A percentile compares a stretch with the other conserved stretches of the same genome.
Evolutionary conservation across 2,888 invertebrate species (phyloP).

Genomic region (Ormia ochracea): DNA sequence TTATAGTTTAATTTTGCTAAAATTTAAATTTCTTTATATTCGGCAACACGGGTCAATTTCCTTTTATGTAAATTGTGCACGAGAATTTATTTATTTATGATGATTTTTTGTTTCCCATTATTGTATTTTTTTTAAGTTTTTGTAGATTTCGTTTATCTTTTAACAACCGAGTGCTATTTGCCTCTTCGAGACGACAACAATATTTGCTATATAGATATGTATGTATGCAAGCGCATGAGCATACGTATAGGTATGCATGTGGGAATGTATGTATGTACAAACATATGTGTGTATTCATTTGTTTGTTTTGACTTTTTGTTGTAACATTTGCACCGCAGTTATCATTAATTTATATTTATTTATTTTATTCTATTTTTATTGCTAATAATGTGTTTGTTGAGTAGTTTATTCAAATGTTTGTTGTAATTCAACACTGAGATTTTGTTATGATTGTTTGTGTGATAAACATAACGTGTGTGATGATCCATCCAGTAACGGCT

Average conservation of each 20-base stretch:
- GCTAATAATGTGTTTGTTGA: constrained; percentile 5
- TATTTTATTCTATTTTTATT: constrained; percentile 38
- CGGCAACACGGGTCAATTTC: constrained; percentile 18
- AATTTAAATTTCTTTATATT: neutral
- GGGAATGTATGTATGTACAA: too few relatives aligned
- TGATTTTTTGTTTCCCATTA: constrained; percentile 7
- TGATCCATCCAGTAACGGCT: neutral
- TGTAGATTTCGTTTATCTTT: neutral
- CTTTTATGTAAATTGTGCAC: constrained; percentile 24
- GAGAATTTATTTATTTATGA: neutral
- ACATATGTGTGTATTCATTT: neutral
- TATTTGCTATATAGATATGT: too few relatives aligned
- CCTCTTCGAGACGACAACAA: too few relatives aligned
- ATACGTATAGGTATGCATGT: too few relatives aligned
- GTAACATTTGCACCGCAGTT: constrained; percentile 43
- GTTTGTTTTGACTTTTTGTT: constrained; percentile 34
- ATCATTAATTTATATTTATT: constrained; percentile 53
- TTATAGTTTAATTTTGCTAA: too few relatives aligned
- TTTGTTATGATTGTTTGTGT: constrained; percentile 54
- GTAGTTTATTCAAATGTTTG: neutral
- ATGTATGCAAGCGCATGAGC: too few relatives aligned
- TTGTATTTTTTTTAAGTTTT: constrained; percentile 7
- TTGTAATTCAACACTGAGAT: constrained; percentile 4
- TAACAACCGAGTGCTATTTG: constrained; percentile 8
- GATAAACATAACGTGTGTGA: constrained; percentile 5